Evolutionary conservation across 2,888 invertebrate species (phyloP), one percentile per base, ranked within the genome.

Genomic region (Branchipolynoe longqiensis): DNA sequence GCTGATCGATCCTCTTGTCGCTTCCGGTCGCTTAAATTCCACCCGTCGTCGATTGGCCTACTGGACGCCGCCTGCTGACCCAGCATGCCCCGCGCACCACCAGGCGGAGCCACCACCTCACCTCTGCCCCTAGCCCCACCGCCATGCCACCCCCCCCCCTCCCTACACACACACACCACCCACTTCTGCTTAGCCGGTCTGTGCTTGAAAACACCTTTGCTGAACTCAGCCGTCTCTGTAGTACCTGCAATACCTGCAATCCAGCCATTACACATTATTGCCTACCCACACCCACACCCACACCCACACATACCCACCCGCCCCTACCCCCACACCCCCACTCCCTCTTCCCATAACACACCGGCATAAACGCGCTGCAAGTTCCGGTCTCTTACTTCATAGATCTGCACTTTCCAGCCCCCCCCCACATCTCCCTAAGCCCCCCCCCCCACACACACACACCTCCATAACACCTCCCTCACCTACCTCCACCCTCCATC

Each of bases 21-120:
- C 69, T 36, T 69, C 69, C 69, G 69, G 69, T 33, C 38, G 69
- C 69, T 69, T 69, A 69, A 69, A 69, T 69, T 69, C 69, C 69
- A 69, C 36, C 69, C 69, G 14, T 38, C 69, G 69, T 69, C 69
- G 69, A 69, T 69, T 69, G 69, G 69, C 69, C 69, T 69, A 69
- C 69, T 69, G 69, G 69, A 69, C 69, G 69, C 69, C 38, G n/a
- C 36, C n/a, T 12, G 33, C 69, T 38, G 69, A 69, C 69, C 69
- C 38, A 12, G 18, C 48, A 48, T 18, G n/a, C n/a, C n/a, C n/a
- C n/a, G n/a, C n/a, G n/a, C n/a, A n/a, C n/a, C n/a, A n/a, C n/a
- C n/a, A n/a, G n/a, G n/a, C n/a, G n/a, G 18, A 69, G 36, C 69
- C 1, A 33, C 33, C 69, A 22, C 36, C 18, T 33, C 69, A 12